These are phyloP conservation scores for Micromesistius poutassou DNA, from an alignment of 2,797 vertebrate species.

Conservation along the genomic window DNA sequence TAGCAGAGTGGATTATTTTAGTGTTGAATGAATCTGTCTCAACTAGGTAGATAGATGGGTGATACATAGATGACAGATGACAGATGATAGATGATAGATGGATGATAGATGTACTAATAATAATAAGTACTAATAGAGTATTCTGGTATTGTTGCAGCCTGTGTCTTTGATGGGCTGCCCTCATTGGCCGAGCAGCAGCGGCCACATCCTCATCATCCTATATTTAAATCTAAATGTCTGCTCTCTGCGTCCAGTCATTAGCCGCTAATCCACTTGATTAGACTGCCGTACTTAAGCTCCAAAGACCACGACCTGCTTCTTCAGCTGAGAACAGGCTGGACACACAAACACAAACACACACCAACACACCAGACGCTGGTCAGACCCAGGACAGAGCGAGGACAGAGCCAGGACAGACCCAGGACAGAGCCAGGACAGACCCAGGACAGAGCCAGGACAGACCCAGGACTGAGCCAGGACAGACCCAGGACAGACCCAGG, in stretches of 20 bases:
- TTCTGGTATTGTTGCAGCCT: neutral
- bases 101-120: neutral
- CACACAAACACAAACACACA: constrained; percentile 1
- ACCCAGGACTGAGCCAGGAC: no score
- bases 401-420: no score
- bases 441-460: neutral
- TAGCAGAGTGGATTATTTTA: neutral
- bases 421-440: neutral
- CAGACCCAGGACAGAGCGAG: no score
- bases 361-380: neutral
- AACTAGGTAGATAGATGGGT: no score
- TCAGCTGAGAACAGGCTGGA: constrained; percentile 21
- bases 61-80: neutral
- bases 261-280: constrained; percentile 71
- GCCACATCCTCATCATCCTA: constrained; percentile 28
- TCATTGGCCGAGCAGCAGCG: no score
- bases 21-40: no score
- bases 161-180: neutral
- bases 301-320: constrained; percentile 45
- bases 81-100: neutral
- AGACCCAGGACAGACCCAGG: no score
- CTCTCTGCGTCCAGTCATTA: constrained; percentile 73
- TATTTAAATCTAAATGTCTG: constrained; percentile 38
- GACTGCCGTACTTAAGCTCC: constrained; percentile 42
- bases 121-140: neutral